phyloP scores from a whole-genome alignment of 2,888 invertebrate species.

The Stratiomys singularior region DNA sequence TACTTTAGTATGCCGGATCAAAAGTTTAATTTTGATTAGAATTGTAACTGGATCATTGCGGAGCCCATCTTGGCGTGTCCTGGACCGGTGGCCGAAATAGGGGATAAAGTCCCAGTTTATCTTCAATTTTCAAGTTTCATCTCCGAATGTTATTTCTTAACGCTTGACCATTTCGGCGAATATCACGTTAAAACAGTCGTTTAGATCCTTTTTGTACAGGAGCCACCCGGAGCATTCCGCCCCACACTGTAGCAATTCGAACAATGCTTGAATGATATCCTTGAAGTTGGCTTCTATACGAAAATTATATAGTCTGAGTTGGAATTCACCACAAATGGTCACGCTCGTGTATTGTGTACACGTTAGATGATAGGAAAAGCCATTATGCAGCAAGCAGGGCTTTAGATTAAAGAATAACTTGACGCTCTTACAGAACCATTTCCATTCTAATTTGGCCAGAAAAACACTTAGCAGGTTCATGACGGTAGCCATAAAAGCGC shows the following conservation, averaged over 20 bases:
- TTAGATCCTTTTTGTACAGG: no score
- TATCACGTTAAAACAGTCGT: no score
- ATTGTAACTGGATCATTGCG: no score
- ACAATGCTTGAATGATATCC: not conserved
- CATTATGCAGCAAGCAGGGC: constrained; percentile 1
- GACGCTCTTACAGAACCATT: not conserved
- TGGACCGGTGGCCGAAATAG: no score
- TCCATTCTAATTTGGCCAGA: constrained; percentile 20
- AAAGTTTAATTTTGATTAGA: no score
- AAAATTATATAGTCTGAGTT: not conserved
- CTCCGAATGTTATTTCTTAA: no score
- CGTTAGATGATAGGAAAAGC: not conserved
- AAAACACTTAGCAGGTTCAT: constrained; percentile 27
- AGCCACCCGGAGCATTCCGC: not conserved
- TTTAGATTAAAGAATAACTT: constrained; percentile 4
- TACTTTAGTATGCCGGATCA: no score
- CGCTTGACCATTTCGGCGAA: no score
- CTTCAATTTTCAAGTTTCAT: no score
- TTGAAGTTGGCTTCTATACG: not conserved
- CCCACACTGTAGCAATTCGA: not conserved
- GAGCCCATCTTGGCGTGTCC: no score
- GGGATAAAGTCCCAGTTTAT: no score
- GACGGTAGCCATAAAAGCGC: constrained; percentile 6
- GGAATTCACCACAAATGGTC: constrained; percentile 2
- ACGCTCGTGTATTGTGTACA: constrained; percentile 1